Percentiles rank a stretch among this genome's conserved stretches.
Conservation (phyloP, 2,113 vertebrate genomes). For the Rhinogobius similis region DNA sequence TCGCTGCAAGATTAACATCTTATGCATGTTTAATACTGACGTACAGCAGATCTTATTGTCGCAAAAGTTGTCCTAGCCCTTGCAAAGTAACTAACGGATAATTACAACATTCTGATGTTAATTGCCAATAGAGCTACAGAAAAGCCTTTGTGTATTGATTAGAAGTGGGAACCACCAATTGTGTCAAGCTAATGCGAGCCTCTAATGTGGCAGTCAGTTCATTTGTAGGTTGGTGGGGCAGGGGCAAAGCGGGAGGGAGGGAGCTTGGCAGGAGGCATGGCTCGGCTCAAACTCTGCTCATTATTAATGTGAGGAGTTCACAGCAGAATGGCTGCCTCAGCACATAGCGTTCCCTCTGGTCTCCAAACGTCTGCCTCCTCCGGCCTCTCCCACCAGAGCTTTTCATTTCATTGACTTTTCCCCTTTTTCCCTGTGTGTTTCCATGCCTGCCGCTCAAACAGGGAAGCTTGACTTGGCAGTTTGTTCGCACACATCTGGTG, state of each 20-base stretch:
- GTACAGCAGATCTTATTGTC: not conserved
- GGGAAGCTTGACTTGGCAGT: constrained; percentile 11
- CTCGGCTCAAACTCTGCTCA: constrained; percentile 62
- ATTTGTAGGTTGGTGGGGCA: constrained; percentile 23
- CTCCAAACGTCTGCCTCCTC: not conserved
- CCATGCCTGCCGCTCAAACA: constrained; percentile 6
- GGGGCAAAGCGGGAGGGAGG: constrained; percentile 41
- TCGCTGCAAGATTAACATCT: too few relatives aligned
- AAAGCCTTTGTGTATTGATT: not conserved
- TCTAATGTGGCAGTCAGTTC: not conserved
- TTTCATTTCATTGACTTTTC: constrained; percentile 2
- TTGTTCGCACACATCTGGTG: constrained; percentile 3
- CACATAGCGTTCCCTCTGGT: constrained; percentile 69
- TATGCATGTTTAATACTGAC: not conserved
- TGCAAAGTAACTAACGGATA: not conserved
- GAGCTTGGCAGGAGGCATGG: constrained; percentile 68
- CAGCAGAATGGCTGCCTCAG: constrained; percentile 75
- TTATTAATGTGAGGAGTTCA: constrained; percentile 81
- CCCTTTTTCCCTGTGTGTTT: not conserved
- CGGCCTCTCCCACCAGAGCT: not conserved
- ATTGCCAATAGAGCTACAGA: not conserved
- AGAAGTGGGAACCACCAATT: not conserved
- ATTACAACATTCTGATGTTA: not conserved
- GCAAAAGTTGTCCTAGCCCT: not conserved
- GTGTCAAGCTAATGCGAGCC: not conserved